These are phyloP conservation scores for Ceyx margarethae DNA, from an alignment of 2,113 vertebrate species.

Conservation along the genomic window DNA sequence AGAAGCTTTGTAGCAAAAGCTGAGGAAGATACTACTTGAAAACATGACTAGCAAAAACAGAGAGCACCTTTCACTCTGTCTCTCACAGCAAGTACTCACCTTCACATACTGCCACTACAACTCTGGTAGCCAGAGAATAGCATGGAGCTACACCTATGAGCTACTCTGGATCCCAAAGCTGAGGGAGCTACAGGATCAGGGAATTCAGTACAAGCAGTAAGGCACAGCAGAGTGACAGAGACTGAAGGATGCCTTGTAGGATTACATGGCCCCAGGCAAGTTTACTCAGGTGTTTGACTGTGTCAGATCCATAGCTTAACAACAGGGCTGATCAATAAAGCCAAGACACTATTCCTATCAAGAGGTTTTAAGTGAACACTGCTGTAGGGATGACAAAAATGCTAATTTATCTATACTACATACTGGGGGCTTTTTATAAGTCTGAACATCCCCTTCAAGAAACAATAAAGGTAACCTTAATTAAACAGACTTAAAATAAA, in stretches of 20 bases:
- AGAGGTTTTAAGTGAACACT: not conserved
- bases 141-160: not conserved
- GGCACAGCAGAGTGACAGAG: rapidly evolving
- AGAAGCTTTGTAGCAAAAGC: not conserved
- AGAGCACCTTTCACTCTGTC: not conserved
- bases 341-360: not conserved
- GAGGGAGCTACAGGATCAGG: not conserved
- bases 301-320: not conserved
- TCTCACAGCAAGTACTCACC: not conserved
- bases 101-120: not conserved
- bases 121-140: rapidly evolving
- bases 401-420: not conserved
- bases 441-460: not conserved
- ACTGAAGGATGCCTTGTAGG: not conserved
- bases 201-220: not conserved
- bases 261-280: not conserved
- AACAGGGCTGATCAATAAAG: not conserved
- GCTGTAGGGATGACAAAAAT: not conserved
- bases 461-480: not conserved
- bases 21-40: not conserved
- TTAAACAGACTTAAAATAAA: not conserved
- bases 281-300: not conserved
- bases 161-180: not conserved
- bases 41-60: not conserved
- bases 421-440: not conserved